phyloP scores from a whole-genome alignment of 2,797 vertebrate genomes.

The Anniella stebbinsi region DNA sequence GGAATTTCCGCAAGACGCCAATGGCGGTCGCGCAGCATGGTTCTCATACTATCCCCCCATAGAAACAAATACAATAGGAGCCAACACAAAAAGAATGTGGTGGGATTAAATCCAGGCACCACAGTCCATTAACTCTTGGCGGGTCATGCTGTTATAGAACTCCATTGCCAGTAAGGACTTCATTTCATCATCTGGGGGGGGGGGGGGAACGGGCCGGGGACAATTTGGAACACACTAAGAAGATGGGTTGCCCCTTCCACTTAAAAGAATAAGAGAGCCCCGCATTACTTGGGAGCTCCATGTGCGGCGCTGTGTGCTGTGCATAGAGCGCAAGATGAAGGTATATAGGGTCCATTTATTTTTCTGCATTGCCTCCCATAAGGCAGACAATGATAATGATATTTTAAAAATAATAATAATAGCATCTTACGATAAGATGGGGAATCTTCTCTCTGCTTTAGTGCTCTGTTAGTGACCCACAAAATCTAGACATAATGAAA shows the following conservation, averaged over 20 bases:
- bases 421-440: background rate
- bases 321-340: background rate
- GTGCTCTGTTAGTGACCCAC: background rate
- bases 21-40: no score
- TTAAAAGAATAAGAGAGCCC: background rate
- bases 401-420: background rate
- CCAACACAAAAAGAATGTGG: no score
- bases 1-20: background rate
- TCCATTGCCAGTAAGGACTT: background rate
- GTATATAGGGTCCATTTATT: background rate
- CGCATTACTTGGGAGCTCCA: background rate
- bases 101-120: no score
- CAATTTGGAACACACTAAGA: background rate
- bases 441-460: constrained; percentile 7
- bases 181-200: background rate
- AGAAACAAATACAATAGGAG: background rate
- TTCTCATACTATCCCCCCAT: background rate
- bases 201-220: background rate
- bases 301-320: no score
- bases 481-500: background rate
- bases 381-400: background rate
- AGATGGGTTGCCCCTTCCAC: no score
- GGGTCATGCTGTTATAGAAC: background rate
- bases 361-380: background rate
- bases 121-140: background rate